Percentiles rank a stretch among this genome's conserved stretches.
Evolutionary conservation across 2,888 invertebrate genomes (phyloP).

Genomic region (Acronicta aceris): DNA sequence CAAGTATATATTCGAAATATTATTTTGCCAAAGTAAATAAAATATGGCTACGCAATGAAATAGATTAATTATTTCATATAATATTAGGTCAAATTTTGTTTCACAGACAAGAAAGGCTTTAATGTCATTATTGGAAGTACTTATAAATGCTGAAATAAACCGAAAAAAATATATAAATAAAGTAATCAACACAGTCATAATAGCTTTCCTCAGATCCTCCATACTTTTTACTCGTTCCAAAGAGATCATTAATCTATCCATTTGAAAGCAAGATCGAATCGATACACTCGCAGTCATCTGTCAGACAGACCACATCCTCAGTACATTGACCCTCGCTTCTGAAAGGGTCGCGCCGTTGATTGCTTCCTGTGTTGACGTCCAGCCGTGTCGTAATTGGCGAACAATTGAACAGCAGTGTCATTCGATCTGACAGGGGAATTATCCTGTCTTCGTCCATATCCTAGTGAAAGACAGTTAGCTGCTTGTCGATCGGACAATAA

Average conservation of each 20-base stretch:
- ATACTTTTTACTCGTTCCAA: too few species aligned
- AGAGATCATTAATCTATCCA: neutral
- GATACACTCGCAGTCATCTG: conserved; percentile 9
- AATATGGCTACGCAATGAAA: too few species aligned
- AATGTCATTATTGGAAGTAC: too few species aligned
- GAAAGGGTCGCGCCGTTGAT: conserved; percentile 61
- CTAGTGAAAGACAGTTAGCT: neutral
- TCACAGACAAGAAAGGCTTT: too few species aligned
- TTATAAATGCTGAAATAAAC: too few species aligned
- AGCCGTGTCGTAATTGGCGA: conserved; percentile 42
- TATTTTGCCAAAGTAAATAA: too few species aligned
- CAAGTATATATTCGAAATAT: too few species aligned
- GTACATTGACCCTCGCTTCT: conserved; percentile 38
- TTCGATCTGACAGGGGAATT: conserved; percentile 46
- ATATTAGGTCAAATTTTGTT: too few species aligned
- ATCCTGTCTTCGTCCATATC: conserved; percentile 30
- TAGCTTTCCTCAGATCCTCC: too few species aligned
- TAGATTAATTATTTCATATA: too few species aligned
- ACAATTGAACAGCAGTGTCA: conserved; percentile 55
- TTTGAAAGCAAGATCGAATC: neutral
- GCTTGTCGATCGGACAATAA: conserved; percentile 22
- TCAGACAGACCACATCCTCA: conserved; percentile 27
- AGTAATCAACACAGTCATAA: too few species aligned
- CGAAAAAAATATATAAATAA: neutral
- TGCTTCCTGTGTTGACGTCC: conserved; percentile 68